phyloP scores from a whole-genome alignment of 2,888 invertebrate genomes.

The Allygus modestus region DNA sequence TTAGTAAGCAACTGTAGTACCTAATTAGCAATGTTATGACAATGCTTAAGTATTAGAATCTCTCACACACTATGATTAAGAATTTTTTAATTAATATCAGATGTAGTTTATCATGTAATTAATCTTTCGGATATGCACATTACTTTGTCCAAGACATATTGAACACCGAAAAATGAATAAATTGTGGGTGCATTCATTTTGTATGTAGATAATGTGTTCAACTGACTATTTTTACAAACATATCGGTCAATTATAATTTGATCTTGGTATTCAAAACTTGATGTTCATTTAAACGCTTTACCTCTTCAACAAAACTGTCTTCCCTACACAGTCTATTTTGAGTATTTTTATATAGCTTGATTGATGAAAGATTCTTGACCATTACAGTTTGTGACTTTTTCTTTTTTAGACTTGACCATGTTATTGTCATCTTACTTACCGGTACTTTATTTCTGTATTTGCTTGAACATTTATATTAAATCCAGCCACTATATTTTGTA shows the following conservation, averaged over 20 bases:
- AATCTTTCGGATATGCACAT: background rate
- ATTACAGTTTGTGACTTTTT: background rate
- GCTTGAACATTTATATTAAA: background rate
- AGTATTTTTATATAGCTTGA: background rate
- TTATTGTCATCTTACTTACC: no score
- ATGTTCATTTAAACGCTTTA: background rate
- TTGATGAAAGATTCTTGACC: background rate
- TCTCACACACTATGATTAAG: background rate
- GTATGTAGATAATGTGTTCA: background rate
- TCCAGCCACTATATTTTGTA: no score
- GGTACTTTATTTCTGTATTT: background rate
- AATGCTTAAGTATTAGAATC: constrained; percentile 38
- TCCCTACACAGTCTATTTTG: background rate
- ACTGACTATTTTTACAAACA: background rate
- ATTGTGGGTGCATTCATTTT: background rate
- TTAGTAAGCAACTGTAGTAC: constrained; percentile 44
- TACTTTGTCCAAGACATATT: background rate
- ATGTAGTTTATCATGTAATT: background rate
- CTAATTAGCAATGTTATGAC: constrained; percentile 22
- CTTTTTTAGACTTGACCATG: background rate
- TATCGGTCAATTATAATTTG: background rate
- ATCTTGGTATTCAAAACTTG: background rate
- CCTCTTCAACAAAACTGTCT: background rate
- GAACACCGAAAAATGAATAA: background rate
- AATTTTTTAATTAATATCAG: background rate